Evolutionary conservation across 2,888 invertebrate genomes (phyloP).

Genomic region (Isoperla grammatica): DNA sequence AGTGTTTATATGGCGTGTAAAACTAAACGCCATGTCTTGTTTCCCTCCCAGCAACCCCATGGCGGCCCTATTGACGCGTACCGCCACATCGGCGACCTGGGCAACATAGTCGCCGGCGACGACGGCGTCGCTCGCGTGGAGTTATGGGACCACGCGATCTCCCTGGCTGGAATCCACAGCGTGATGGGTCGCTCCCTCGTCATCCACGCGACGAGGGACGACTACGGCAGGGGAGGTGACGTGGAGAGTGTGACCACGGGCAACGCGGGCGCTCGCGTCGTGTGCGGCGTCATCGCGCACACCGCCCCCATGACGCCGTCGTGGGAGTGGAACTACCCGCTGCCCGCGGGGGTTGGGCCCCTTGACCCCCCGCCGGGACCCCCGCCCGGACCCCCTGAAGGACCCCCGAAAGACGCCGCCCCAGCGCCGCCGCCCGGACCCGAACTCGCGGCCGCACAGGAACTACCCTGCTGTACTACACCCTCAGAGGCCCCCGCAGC

Average conservation of each 20-base stretch:
- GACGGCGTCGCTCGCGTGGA: conserved; percentile 53
- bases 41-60: conserved; percentile 69
- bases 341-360: too few relatives aligned
- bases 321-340: too few relatives aligned
- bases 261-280: conserved; percentile 73
- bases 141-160: conserved; percentile 57
- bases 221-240: conserved; percentile 65
- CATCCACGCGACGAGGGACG: conserved; percentile 67
- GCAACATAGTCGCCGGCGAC: conserved; percentile 63
- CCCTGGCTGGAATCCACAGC: conserved; percentile 58
- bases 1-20: too few relatives aligned
- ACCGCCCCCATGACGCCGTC: background rate
- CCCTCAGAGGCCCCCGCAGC: background rate
- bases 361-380: too few relatives aligned
- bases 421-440: too few relatives aligned
- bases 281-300: conserved; percentile 69
- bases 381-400: too few relatives aligned
- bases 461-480: too few relatives aligned
- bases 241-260: conserved; percentile 73
- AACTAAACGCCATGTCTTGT: too few relatives aligned
- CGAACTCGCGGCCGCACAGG: too few relatives aligned
- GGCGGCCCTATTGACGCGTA: conserved; percentile 63
- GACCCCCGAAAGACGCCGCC: too few relatives aligned
- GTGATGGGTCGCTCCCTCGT: conserved; percentile 74
- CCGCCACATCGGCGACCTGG: conserved; percentile 81